Base-by-base conservation (phyloP, 2,797 vertebrate genomes). In the Orientallactaga sibirica region DNA sequence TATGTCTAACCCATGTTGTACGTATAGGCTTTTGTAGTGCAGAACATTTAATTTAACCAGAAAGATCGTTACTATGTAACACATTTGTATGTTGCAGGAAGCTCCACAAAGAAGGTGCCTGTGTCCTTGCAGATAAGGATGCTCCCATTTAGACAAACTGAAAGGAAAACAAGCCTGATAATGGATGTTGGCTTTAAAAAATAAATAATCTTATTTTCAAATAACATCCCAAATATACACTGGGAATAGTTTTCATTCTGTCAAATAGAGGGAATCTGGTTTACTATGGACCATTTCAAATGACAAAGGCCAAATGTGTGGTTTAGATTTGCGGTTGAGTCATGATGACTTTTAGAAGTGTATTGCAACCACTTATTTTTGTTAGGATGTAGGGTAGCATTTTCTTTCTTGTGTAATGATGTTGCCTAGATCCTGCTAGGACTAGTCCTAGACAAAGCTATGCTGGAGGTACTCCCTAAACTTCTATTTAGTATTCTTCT, bases 81-180 rank as follows among this genome's bases (percentile, higher is more conserved):
- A 85, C 92, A 94, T 96, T 96, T 96, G 48, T 95, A 76, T 87
- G n/a, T 33, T 85, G 74, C 75, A 92, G 92, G 82, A 93, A 88
- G 92, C 58, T 70, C 81, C n/a, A 61, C 62, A 89, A 52, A 94
- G 25, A 96, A 95, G 88, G 84, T 96, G 93, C 96, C 96, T 97
- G 94, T 97, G 95, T 96, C 94, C 92, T 97, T 97, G 95, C 75
- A 96, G 96, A 97, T 96, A 96, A 97, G 95, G 87, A 93, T 96
- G 94, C 88, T 96, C 64, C 93, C 89, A 82, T 96, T 97, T 94
- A 96, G 92, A 96, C 96, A 91, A 96, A 96, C 92, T 82, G 91
- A 96, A 96, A 95, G 93, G 89, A 96, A 96, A 95, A 96, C 88
- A 94, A 92, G 77, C 58, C 80, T 92, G 92, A 93, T 88, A 93